Evolutionary conservation across 2,888 invertebrate genomes (phyloP).

Genomic region (Pterostichus niger): DNA sequence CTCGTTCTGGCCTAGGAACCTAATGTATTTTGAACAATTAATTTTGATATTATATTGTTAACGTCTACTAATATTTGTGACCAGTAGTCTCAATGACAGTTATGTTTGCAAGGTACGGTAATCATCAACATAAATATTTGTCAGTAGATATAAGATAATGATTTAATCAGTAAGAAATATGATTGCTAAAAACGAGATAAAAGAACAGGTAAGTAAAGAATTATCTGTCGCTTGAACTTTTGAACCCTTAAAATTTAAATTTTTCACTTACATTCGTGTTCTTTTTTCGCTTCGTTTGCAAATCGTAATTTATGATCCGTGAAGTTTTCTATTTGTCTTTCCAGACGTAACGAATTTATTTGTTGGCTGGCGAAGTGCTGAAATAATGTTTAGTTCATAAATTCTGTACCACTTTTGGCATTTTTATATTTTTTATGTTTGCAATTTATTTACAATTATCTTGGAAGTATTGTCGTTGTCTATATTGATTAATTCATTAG

Average conservation of each 20-base stretch:
- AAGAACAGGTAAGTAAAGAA: constrained; percentile 46
- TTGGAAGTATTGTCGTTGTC: no score
- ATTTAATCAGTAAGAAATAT: not conserved
- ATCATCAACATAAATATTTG: no score
- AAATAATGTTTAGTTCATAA: constrained; percentile 15
- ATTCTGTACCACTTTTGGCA: not conserved
- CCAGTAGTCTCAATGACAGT: no score
- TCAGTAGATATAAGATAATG: no score
- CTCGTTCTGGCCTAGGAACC: no score
- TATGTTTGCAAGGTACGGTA: no score
- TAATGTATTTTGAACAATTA: no score
- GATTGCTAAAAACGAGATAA: constrained; percentile 9
- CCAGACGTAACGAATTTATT: constrained; percentile 27
- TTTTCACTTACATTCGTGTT: constrained; percentile 54
- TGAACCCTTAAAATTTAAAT: constrained; percentile 57
- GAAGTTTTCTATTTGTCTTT: constrained; percentile 57
- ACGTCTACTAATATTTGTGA: no score
- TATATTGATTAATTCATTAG: no score
- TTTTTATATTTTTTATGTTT: not conserved
- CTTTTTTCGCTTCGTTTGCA: constrained; percentile 42
- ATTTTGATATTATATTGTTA: no score
- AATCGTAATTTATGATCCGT: constrained; percentile 55
- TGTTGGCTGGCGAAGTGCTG: constrained; percentile 10
- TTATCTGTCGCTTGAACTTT: constrained; percentile 52
- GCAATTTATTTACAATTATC: no score